Evolutionary conservation across 1,140 invertebrate species (phyloP).

Genomic region (Zaprionus davidi): DNA sequence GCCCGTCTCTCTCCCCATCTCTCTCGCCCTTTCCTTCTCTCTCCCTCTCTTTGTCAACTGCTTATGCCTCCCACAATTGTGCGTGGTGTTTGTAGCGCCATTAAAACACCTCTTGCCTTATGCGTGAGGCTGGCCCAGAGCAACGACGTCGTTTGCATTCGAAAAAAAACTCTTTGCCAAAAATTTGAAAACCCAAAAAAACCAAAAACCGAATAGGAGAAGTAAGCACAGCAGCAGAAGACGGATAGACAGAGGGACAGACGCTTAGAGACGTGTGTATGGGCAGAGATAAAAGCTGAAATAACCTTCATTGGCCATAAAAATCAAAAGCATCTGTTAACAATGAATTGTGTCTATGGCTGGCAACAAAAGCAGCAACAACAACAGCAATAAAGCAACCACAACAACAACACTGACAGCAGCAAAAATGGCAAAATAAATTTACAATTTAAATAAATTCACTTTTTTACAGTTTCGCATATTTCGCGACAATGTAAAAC

Average conservation of each 20-base stretch:
- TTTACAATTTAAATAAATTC: conserved; percentile 79
- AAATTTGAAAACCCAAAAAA: conserved; percentile 18
- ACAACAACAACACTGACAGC: conserved; percentile 20
- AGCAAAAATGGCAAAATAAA: conserved; percentile 42
- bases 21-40: background rate
- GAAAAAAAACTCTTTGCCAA: conserved; percentile 20
- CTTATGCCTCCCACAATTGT: conserved; percentile 65
- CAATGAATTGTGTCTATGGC: conserved; percentile 75
- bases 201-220: background rate
- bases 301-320: conserved; percentile 81
- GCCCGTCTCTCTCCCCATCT: background rate
- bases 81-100: conserved; percentile 56
- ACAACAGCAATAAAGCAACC: conserved; percentile 10
- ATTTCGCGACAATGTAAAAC: conserved; percentile 77
- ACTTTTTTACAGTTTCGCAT: conserved; percentile 78
- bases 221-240: conserved; percentile 26
- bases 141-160: background rate
- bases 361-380: conserved; percentile 45
- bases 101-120: conserved; percentile 20
- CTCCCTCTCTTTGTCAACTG: background rate
- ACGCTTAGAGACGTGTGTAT: conserved; percentile 26
- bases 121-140: background rate
- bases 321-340: conserved; percentile 74
- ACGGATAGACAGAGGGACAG: conserved; percentile 35
- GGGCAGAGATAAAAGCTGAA: conserved; percentile 67